Conservation (phyloP, 1,140 invertebrate species). For the Drosophila takahashii region DNA sequence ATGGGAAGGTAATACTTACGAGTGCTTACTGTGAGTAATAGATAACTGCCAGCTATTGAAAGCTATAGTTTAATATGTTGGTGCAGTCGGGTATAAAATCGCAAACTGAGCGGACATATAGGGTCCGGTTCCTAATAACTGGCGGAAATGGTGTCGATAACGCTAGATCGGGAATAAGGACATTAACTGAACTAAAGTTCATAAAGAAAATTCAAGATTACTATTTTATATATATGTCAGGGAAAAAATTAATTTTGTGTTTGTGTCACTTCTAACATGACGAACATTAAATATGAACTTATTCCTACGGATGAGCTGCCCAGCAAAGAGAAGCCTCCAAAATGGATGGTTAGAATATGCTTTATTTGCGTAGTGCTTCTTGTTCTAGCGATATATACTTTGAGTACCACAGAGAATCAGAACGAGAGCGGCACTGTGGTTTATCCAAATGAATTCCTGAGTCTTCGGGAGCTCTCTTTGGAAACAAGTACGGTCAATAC, state of each 20-base stretch:
- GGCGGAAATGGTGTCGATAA: slow-evolving; percentile 15
- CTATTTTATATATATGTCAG: not conserved
- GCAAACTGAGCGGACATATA: slow-evolving; percentile 10
- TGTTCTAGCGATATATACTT: slow-evolving; percentile 7
- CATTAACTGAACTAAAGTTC: not conserved
- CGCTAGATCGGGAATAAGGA: not conserved
- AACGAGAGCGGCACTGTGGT: not conserved
- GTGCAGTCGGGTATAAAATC: not conserved
- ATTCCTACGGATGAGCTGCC: slow-evolving; percentile 7
- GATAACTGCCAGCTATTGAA: slow-evolving; percentile 1
- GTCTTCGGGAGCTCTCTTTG: not conserved
- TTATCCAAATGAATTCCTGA: too few relatives aligned
- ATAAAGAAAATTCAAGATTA: not conserved
- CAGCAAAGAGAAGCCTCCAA: not conserved
- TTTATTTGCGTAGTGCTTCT: slow-evolving; percentile 5
- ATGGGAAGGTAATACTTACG: not conserved
- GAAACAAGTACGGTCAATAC: not conserved
- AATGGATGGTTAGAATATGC: slow-evolving; percentile 5
- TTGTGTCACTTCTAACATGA: slow-evolving; percentile 13
- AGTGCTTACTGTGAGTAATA: not conserved
- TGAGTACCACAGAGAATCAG: not conserved
- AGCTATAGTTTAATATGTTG: not conserved
- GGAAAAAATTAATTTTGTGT: not conserved
- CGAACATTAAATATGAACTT: slow-evolving; percentile 36
- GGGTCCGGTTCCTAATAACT: not conserved